phyloP scores from a whole-genome alignment of 2,888 invertebrate species.

The Tetranychus piercei region DNA sequence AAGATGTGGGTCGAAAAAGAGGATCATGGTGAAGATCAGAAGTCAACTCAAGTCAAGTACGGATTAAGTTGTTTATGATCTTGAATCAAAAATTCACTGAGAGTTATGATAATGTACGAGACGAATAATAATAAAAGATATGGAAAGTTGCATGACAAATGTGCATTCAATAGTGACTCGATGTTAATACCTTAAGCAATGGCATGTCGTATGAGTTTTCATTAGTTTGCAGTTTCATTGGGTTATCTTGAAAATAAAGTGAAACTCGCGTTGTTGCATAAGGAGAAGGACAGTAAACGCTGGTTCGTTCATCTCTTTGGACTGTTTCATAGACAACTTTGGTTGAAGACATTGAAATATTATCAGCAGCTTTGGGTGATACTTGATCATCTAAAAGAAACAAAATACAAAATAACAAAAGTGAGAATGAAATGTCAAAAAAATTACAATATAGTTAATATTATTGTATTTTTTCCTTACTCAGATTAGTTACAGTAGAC shows the following conservation, averaged over 20 bases:
- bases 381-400: background rate
- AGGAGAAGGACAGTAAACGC: slow-evolving; percentile 13
- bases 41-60: background rate
- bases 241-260: slow-evolving; percentile 14
- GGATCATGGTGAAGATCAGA: background rate
- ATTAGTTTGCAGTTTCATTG: background rate
- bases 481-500: background rate
- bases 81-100: background rate
- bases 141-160: background rate
- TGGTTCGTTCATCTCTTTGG: slow-evolving; percentile 7
- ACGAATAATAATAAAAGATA: background rate
- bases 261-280: slow-evolving; percentile 13
- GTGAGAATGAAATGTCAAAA: background rate
- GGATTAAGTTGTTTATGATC: background rate
- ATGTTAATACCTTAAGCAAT: slow-evolving; percentile 9
- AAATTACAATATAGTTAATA: background rate
- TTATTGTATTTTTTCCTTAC: background rate
- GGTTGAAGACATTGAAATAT: slow-evolving; percentile 13
- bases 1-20: background rate
- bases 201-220: slow-evolving; percentile 16
- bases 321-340: slow-evolving; percentile 13
- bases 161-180: background rate
- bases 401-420: background rate
- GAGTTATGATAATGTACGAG: background rate
- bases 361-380: slow-evolving; percentile 6